Evolutionary conservation across 2,113 vertebrate genomes (phyloP), one percentile per base, ranked within the genome.

Genomic region (Platichthys stellatus): DNA sequence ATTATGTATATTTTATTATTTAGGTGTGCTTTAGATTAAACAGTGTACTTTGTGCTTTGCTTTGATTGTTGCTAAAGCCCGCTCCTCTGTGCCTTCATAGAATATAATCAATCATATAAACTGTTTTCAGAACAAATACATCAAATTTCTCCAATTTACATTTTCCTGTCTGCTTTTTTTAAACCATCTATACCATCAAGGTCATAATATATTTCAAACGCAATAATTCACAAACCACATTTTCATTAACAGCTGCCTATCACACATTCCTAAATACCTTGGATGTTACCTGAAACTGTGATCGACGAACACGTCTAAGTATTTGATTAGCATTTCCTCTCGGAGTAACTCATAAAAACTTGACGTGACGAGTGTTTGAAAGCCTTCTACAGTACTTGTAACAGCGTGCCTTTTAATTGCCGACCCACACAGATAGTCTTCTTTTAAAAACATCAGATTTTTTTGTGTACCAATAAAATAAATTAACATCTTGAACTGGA

Each of bases 61-160:
- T 76, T 23, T 82, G 84, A 86, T 89, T 85, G 82, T 88, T 78
- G 18, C 45, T 84, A 45, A 65, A 71, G 67, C 23, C 69, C 54
- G 43, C 51, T 49, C 24, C 45, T 47, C 49, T 69, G 20, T 23
- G 49, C 20, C 51, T 81, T 51, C 24, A 56, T 18, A 49, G 2
- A 43, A 43, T 43, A 43, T 43, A 43, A 43, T 49, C 45, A 49
- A 18, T 49, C 5, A 49, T 49, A 49, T 15, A 54, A 54, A 21
- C 18, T 21, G 14, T 20, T 28, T 59, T n/a, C 4, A 51, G 5
- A 51, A 51, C 10, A 43, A 11, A 43, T 43, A 43, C 11, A 43
- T 43, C 12, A 43, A 11, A 43, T 43, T 2, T 3, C 2, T 40
- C 38, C 40, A 43, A 43, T 13, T 43, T 43, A 43, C 12, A 40